Conservation (phyloP, 2,113 vertebrate genomes). For the Hippocampus guttulatus region DNA sequence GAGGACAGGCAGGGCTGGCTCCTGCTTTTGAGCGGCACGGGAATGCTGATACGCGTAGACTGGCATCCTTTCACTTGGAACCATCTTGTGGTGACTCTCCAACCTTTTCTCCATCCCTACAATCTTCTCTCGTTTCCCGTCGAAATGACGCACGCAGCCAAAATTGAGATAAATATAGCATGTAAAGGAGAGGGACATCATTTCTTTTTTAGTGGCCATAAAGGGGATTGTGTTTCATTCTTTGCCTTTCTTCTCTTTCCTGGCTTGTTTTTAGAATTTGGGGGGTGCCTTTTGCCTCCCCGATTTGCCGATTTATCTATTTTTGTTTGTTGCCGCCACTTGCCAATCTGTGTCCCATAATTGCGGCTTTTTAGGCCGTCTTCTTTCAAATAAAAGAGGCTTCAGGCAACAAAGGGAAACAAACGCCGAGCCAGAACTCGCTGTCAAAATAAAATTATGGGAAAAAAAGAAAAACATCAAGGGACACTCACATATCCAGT, state of each 20-base stretch:
- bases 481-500: too few species aligned
- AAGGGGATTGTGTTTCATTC: conserved; percentile 44
- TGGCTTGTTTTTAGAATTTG: conserved; percentile 5
- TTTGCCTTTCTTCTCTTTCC: conserved; percentile 25
- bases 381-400: conserved; percentile 36
- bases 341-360: background rate
- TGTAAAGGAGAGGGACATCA: conserved; percentile 14
- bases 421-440: background rate
- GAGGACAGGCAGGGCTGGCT: conserved; percentile 8
- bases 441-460: background rate
- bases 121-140: conserved; percentile 13
- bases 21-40: conserved; percentile 28
- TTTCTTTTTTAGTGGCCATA: conserved; percentile 16
- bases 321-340: too few species aligned
- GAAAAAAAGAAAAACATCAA: too few species aligned
- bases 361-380: conserved; percentile 15
- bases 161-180: conserved; percentile 49
- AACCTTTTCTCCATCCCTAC: conserved; percentile 8
- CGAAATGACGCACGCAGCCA: conserved; percentile 25
- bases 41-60: conserved; percentile 50
- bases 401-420: conserved; percentile 12
- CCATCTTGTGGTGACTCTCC: conserved; percentile 13
- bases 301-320: background rate
- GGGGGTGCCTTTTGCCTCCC: conserved; percentile 5
- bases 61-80: conserved; percentile 51